These are phyloP conservation scores for Okapia johnstoni DNA, from an alignment of 2,113 vertebrate genomes.

Conservation along the genomic window DNA sequence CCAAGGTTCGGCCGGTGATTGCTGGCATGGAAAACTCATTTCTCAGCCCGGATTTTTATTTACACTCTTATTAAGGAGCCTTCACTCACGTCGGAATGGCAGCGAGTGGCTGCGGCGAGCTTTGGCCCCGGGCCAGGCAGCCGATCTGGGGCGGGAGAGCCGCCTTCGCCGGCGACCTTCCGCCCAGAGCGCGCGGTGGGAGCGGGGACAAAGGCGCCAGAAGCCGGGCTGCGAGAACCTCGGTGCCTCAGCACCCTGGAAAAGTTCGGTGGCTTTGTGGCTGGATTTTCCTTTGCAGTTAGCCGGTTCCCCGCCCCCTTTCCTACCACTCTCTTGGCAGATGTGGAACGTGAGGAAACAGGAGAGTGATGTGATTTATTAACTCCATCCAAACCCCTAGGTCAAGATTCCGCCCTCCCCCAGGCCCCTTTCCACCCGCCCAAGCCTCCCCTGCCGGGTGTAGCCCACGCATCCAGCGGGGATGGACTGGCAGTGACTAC, in stretches of 20 bases:
- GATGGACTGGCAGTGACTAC: not conserved
- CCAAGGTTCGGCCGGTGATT: conserved; percentile 77
- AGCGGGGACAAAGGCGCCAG: conserved; percentile 62
- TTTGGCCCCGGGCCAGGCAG: conserved; percentile 71
- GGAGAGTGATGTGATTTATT: not conserved
- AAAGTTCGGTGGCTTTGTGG: conserved; percentile 52
- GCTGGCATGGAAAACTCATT: conserved; percentile 84
- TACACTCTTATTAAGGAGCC: conserved; percentile 83
- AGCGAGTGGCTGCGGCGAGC: conserved; percentile 75
- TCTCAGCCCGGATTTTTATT: conserved; percentile 83
- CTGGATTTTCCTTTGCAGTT: conserved; percentile 36
- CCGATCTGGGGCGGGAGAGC: conserved; percentile 72
- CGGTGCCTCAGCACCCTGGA: conserved; percentile 10
- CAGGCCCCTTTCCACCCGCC: too few species aligned
- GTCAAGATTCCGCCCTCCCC: not conserved
- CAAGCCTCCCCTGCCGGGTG: not conserved
- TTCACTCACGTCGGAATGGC: conserved; percentile 79
- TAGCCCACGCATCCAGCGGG: not conserved
- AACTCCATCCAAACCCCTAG: not conserved
- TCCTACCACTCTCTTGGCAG: not conserved
- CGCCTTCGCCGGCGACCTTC: conserved; percentile 53
- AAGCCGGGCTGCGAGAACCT: conserved; percentile 24
- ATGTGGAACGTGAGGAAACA: not conserved
- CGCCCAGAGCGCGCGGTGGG: not conserved
- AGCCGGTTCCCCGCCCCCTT: not conserved